These are phyloP conservation scores for Sphyrna mokarran DNA, from an alignment of 2,113 vertebrate genomes.

Conservation along the genomic window DNA sequence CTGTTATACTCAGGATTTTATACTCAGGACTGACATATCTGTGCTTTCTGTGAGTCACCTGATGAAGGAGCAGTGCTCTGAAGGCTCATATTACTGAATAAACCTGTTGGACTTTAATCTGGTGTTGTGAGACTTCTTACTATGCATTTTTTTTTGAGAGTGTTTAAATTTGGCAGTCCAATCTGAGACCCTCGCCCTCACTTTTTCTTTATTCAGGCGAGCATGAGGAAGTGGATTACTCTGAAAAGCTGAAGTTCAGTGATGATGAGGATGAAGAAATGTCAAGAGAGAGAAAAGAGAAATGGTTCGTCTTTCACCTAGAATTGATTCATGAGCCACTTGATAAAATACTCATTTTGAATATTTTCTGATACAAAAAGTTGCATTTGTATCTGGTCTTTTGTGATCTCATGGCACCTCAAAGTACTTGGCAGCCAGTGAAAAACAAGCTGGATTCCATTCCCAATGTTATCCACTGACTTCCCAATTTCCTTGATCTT, in stretches of 20 bases:
- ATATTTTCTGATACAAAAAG: neutral
- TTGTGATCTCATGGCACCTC: neutral
- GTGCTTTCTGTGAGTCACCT: neutral
- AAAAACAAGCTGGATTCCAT: neutral
- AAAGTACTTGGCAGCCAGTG: neutral
- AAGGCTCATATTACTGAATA: no score
- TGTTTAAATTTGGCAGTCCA: neutral
- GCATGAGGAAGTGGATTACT: conserved; percentile 90
- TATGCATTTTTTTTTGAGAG: neutral
- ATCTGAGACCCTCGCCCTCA: neutral
- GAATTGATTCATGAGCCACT: no score
- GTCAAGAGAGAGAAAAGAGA: conserved; percentile 23
- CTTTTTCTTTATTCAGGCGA: conserved; percentile 56
- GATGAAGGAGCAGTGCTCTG: no score
- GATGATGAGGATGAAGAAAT: conserved; percentile 80
- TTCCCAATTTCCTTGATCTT: neutral
- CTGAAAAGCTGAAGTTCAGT: conserved; percentile 87
- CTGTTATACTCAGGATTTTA: no score
- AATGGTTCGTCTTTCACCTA: neutral
- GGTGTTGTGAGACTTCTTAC: no score
- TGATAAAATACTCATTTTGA: neutral
- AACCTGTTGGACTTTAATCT: no score
- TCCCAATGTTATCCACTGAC: neutral
- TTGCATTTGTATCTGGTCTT: neutral
- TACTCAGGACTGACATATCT: neutral